phyloP scores from a whole-genome alignment of 1,140 invertebrate species.

The Bicyclus anynana region DNA sequence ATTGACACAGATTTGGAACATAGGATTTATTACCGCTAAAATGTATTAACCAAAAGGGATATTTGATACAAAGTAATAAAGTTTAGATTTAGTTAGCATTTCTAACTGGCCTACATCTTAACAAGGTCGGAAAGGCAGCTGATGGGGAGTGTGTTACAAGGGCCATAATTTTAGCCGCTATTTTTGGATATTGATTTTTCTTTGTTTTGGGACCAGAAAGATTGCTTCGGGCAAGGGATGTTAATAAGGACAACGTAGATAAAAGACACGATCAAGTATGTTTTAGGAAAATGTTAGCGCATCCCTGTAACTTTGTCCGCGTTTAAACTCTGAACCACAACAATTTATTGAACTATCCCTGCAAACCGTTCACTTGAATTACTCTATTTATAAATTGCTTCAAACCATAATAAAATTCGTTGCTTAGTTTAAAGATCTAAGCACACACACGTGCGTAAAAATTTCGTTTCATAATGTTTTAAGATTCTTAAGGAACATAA shows the following conservation, averaged over 20 bases:
- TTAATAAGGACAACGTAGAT: conserved; percentile 40
- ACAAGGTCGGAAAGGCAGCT: conserved; percentile 57
- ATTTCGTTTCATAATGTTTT: not conserved
- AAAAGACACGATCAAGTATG: not conserved
- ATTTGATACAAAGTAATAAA: conserved; percentile 7
- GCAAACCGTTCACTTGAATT: no score
- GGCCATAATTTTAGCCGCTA: conserved; percentile 57
- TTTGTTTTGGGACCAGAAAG: conserved; percentile 48
- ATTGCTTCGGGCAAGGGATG: conserved; percentile 41
- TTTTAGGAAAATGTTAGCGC: not conserved
- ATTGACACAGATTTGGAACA: conserved; percentile 16
- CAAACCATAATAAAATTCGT: no score
- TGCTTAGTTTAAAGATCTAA: no score
- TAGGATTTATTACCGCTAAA: not conserved
- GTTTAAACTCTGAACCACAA: no score
- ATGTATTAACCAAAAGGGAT: not conserved
- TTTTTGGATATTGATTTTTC: conserved; percentile 61
- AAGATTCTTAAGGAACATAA: no score
- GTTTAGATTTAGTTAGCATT: not conserved
- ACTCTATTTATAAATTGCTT: no score
- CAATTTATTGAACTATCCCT: no score
- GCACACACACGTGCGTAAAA: no score
- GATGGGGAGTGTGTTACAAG: conserved; percentile 55
- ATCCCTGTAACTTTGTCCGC: no score
- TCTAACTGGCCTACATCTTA: conserved; percentile 58